Percentiles rank a stretch among this genome's conserved stretches.
These are phyloP conservation scores for Lamellibrachia satsuma DNA, from an alignment of 2,888 invertebrate species.

Conservation along the genomic window DNA sequence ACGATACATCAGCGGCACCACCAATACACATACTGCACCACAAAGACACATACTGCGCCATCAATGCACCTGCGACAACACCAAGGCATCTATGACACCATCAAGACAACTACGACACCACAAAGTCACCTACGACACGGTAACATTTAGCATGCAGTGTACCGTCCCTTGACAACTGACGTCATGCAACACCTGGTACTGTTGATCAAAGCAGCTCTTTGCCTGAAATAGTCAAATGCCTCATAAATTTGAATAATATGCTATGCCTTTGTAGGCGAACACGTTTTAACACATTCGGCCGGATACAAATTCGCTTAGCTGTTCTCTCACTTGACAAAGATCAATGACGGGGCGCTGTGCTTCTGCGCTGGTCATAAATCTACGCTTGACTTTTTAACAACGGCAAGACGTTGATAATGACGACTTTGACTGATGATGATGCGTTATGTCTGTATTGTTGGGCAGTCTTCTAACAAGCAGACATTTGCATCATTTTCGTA, in stretches of 20 bases:
- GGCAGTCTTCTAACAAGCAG: not conserved
- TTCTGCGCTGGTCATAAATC: not conserved
- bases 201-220: not conserved
- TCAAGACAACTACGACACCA: not conserved
- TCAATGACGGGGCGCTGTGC: not conserved
- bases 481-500: constrained; percentile 4
- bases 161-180: not conserved
- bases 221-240: not conserved
- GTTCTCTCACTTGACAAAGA: not conserved
- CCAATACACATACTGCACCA: not conserved
- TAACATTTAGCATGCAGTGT: not conserved
- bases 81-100: not conserved
- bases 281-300: not conserved
- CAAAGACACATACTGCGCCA: not conserved
- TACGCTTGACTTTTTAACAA: not conserved
- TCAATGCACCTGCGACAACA: not conserved
- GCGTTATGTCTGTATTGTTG: not conserved
- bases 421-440: not conserved
- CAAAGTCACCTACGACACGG: not conserved
- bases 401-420: not conserved
- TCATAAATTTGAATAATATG: not conserved
- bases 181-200: not conserved
- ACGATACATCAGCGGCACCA: not conserved
- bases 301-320: not conserved
- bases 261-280: too few relatives aligned